Evolutionary conservation across 1,140 invertebrate species (phyloP).

Genomic region (Drosophila pseudoananassae): DNA sequence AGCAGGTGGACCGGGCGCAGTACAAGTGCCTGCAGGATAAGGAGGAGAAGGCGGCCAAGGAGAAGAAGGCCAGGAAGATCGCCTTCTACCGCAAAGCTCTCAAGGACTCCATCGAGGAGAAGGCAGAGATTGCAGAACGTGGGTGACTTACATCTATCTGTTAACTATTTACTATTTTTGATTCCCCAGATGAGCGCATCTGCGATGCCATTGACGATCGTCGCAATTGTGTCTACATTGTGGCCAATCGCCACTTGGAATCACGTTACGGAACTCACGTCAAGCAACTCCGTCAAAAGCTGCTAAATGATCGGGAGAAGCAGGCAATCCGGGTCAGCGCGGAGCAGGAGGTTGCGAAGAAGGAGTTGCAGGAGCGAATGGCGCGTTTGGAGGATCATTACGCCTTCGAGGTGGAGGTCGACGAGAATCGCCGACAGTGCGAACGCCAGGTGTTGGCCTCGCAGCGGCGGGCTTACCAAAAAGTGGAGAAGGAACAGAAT

Average conservation of each 20-base stretch:
- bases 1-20: conserved; percentile 44
- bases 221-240: conserved; percentile 47
- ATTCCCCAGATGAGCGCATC: conserved; percentile 46
- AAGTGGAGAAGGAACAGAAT: neutral
- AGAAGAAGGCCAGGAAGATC: conserved; percentile 20
- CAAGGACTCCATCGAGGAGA: conserved; percentile 43
- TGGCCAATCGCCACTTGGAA: conserved; percentile 38
- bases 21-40: conserved; percentile 37
- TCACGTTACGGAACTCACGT: conserved; percentile 26
- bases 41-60: conserved; percentile 34
- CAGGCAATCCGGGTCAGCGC: conserved; percentile 5
- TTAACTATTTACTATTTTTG: no score
- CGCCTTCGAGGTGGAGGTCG: conserved; percentile 7
- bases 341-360: conserved; percentile 17
- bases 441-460: conserved; percentile 14
- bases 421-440: conserved; percentile 49
- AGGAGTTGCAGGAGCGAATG: conserved; percentile 5
- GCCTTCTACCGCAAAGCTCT: conserved; percentile 52
- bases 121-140: conserved; percentile 41
- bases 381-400: conserved; percentile 5
- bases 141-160: conserved; percentile 12
- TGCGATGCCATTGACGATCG: conserved; percentile 57
- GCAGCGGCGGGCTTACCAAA: conserved; percentile 48
- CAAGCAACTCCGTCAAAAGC: conserved; percentile 14
- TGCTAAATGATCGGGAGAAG: neutral